Percentiles rank a stretch among this genome's conserved stretches.
phyloP scores from a whole-genome alignment of 2,113 vertebrate species.

The Eidolon helvum region DNA sequence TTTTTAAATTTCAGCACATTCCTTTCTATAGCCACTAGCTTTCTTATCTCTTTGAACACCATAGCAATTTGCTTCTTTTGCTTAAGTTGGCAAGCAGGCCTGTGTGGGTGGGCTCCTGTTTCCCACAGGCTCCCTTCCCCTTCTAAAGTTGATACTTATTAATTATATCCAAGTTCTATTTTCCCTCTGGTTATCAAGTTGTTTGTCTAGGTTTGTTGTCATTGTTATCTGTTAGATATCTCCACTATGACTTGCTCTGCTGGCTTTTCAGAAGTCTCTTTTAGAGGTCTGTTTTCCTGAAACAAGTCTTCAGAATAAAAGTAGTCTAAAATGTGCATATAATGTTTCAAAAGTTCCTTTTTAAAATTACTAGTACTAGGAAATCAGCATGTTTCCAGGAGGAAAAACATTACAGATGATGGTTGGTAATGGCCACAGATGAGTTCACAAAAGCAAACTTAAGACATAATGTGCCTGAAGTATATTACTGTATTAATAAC shows the following conservation, averaged over 20 bases:
- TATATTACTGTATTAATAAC: not conserved
- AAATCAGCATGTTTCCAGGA: not conserved
- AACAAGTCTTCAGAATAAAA: conserved; percentile 21
- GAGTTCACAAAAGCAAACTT: not conserved
- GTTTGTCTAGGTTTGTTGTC: conserved; percentile 11
- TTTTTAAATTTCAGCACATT: not conserved
- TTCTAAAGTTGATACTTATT: conserved; percentile 36
- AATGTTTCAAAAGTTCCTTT: conserved; percentile 18
- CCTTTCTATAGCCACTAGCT: conserved; percentile 27
- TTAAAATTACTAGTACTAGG: not conserved
- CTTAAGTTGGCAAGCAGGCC: conserved; percentile 43
- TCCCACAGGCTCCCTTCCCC: conserved; percentile 32
- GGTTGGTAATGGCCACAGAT: not conserved
- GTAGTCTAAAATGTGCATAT: not conserved
- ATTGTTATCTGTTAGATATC: not conserved
- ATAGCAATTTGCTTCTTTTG: conserved; percentile 23
- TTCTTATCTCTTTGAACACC: not conserved
- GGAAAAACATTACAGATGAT: not conserved
- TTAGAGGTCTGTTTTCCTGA: conserved; percentile 17
- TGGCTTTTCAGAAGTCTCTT: not conserved
- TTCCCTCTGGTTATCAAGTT: conserved; percentile 8
- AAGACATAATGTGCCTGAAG: not conserved
- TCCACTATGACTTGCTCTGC: conserved; percentile 1
- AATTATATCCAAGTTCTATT: conserved; percentile 39
- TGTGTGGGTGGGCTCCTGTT: conserved; percentile 40